Evolutionary conservation across 1,140 invertebrate species (phyloP), one percentile per base, ranked within the genome.

Genomic region (Bombus haemorrhoidalis): DNA sequence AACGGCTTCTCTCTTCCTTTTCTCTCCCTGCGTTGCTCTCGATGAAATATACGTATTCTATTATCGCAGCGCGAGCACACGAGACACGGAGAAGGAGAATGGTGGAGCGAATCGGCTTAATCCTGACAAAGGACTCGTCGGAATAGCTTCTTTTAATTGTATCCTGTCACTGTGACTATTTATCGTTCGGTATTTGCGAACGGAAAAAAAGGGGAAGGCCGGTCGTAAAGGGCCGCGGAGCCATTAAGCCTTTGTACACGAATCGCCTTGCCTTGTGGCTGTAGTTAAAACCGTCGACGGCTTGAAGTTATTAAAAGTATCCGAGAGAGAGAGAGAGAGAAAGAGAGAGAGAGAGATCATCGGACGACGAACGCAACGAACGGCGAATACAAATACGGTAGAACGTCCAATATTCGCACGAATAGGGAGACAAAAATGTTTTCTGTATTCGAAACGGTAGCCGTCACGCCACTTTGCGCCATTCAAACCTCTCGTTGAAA

Each of bases 71-170:
- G 43, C 71, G 53, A 8, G 37, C 53, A 64, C 59, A 53, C 72
- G 69, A 62, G 59, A 77, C 57, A 62, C 68, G 47, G 25, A 9
- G 47, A 25, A 32, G 6, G 25, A 18, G 32, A 47, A 28, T 2
- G 32, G 32, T 5, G 34, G 12, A 25, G 18, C 22, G 37, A 28
- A 3, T 43, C 32, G 59, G 76, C 77, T 85, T 85, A 85, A 80
- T 64, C 57, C 76, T 64, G 77, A 85, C 83, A 85, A 80, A 85
- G 76, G 41, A 53, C 77, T 72, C 76, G 53, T 73, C 57, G 68
- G 18, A 85, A 85, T 80, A 80, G 66, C 66, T 80, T 80, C 83
- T 85, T 85, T 80, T 85, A 85, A 85, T 85, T 80, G 76, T 64
- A 57, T 72, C 37, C 83, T 47, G 83, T 80, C 77, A 71, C 83